Base-by-base conservation (phyloP, 53 echinoderm and acorn worm genomes). In the Echinometra lucunter region DNA sequence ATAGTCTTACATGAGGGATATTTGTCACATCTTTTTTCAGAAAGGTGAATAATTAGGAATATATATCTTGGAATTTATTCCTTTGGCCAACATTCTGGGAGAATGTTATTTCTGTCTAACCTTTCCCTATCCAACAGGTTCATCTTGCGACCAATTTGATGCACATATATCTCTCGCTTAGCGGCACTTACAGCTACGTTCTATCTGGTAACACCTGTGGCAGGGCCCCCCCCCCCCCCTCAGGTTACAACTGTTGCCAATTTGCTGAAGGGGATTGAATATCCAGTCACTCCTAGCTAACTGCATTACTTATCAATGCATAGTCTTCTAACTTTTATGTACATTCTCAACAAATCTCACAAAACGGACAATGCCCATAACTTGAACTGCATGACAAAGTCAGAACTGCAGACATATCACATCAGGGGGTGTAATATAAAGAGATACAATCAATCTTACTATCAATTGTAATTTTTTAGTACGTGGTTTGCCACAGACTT, bases 161-260 rank as follows among this genome's bases (percentile, higher is more conserved):
- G 70, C 19, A 18, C 37, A 40, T 17, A n/a, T n/a, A 17, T 11
- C 0, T 78, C 7, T 78, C 42, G 40, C 19, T 38, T 0, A 75
- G 40, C 17, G 16, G 40, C 75, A 75, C 38, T 40, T 40, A 40
- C 40, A 40, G 40, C 74, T 74, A 74, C 11, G 17, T 34, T 70
- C 70, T 70, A 35, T 72, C 21, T 19, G 0, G 21, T 38, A 78
- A 42, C 78, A 85, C 85, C 85, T 85, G 85, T n/a, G 28, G 85
- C 3, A 81, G 85, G 85, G 49, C 85, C n/a, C 69, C 49, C 25
- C 49, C 85, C 47, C 85, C 85, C n/a, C 69, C 49, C 25, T 85
- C 85, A 85, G 85, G 85, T 85, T 45, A 47, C 38, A 42, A 49
- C 49, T 28, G 49, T 30, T 85, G 85, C 85, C n/a, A 49, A 49